Evolutionary conservation across 1,140 invertebrate genomes (phyloP).

Genomic region (Drosophila kikkawai): DNA sequence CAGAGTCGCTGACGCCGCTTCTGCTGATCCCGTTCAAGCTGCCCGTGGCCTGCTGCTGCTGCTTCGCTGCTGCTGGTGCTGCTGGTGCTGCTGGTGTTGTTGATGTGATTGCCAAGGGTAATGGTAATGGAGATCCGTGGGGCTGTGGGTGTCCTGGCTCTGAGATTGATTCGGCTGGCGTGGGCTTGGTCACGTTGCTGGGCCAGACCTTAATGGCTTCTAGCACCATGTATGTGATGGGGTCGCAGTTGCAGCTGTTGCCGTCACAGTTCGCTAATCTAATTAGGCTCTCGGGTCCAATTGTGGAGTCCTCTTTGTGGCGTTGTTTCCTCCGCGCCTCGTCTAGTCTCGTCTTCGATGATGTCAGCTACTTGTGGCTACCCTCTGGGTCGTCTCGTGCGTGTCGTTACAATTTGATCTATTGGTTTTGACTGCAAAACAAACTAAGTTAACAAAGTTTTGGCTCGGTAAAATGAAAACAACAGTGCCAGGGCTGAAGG

Average conservation of each 20-base stretch:
- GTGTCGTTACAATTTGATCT: neutral
- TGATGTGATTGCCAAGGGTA: constrained; percentile 8
- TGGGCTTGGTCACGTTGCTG: constrained; percentile 36
- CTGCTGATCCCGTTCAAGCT: constrained; percentile 3
- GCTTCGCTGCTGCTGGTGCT: constrained; percentile 5
- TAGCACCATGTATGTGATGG: neutral
- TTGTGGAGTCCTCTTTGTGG: constrained; percentile 17
- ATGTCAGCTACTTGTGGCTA: neutral
- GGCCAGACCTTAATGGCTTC: constrained; percentile 43
- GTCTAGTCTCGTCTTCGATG: neutral
- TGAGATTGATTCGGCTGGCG: neutral
- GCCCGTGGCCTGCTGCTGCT: neutral
- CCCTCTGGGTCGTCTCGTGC: no score
- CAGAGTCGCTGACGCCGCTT: constrained; percentile 34
- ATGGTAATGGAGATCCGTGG: constrained; percentile 24
- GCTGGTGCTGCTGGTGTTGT: neutral
- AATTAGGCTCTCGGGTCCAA: constrained; percentile 24
- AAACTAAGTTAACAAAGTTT: constrained; percentile 22
- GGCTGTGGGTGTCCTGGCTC: neutral
- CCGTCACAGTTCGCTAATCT: constrained; percentile 10
- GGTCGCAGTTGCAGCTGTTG: neutral
- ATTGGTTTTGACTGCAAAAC: neutral
- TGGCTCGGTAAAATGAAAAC: constrained; percentile 40
- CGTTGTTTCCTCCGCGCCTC: neutral
- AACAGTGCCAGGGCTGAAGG: constrained; percentile 47